These are phyloP conservation scores for Sinodicranocentrus sp. DNA, from an alignment of 2,888 invertebrate species.

Conservation along the genomic window DNA sequence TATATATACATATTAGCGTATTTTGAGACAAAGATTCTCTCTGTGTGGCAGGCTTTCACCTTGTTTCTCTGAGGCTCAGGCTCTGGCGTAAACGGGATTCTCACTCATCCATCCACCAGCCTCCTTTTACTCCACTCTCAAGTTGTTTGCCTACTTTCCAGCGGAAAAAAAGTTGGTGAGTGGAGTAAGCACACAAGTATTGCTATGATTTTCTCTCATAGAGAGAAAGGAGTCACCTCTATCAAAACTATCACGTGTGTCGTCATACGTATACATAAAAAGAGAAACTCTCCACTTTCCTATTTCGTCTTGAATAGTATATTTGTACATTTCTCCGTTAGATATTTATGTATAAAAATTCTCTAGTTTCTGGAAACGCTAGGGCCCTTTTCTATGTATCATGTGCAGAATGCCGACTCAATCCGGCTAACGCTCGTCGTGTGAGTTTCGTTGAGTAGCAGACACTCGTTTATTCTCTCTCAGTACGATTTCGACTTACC, in stretches of 20 bases:
- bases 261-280: neutral
- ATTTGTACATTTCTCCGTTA: too few species aligned
- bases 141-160: too few species aligned
- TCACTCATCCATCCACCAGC: too few species aligned
- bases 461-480: slow-evolving; percentile 60
- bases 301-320: too few species aligned
- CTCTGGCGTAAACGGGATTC: too few species aligned
- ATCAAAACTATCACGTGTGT: slow-evolving; percentile 32
- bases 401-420: slow-evolving; percentile 67
- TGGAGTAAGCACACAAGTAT: slow-evolving; percentile 37
- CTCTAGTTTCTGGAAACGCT: slow-evolving; percentile 8
- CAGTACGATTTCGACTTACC: slow-evolving; percentile 61
- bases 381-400: slow-evolving; percentile 56
- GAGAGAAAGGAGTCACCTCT: slow-evolving; percentile 26
- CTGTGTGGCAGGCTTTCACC: neutral
- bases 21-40: slow-evolving; percentile 16
- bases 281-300: neutral
- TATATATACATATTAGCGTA: too few species aligned
- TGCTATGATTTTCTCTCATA: slow-evolving; percentile 34
- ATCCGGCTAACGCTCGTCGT: slow-evolving; percentile 62
- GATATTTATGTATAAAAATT: too few species aligned
- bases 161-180: slow-evolving; percentile 40
- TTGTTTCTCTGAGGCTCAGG: too few species aligned
- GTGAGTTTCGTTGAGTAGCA: slow-evolving; percentile 65
- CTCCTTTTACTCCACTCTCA: too few species aligned